phyloP scores from a whole-genome alignment of 1,140 invertebrate genomes.

The Drosophila nasuta region DNA sequence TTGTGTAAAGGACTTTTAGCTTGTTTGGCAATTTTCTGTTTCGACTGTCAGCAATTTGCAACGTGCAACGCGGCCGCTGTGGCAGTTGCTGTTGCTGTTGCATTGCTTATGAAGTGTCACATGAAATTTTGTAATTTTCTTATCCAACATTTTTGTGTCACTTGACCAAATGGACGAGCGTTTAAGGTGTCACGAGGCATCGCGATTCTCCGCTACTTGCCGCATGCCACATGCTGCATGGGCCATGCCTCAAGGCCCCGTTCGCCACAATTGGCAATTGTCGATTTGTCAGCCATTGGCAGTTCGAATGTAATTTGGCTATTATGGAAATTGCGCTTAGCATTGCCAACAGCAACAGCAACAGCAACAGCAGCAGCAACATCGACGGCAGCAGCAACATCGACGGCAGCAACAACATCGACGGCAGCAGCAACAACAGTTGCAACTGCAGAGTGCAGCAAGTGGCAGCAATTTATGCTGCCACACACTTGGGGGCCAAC shows the following conservation, averaged over 20 bases:
- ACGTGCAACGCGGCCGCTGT: neutral
- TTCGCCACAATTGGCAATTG: constrained; percentile 17
- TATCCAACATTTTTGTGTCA: constrained; percentile 54
- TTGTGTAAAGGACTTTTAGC: too few relatives aligned
- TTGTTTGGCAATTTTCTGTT: constrained; percentile 24
- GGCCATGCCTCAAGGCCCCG: neutral
- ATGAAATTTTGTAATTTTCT: constrained; percentile 81
- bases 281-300: constrained; percentile 55
- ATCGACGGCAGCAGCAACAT: too few relatives aligned
- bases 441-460: constrained; percentile 8
- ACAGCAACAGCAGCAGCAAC: neutral
- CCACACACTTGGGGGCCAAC: constrained; percentile 75
- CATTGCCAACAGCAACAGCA: constrained; percentile 15
- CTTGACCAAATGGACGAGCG: constrained; percentile 37
- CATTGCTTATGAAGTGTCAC: constrained; percentile 67
- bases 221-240: neutral
- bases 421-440: neutral
- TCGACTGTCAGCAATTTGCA: constrained; percentile 34
- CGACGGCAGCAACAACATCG: too few relatives aligned
- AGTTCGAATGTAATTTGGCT: constrained; percentile 59
- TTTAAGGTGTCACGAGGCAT: constrained; percentile 68
- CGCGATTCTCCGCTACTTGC: neutral
- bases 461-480: constrained; percentile 60
- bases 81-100: neutral
- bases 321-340: constrained; percentile 70